Base-by-base conservation (phyloP, 2,113 vertebrate genomes). In the Passerina amoena region DNA sequence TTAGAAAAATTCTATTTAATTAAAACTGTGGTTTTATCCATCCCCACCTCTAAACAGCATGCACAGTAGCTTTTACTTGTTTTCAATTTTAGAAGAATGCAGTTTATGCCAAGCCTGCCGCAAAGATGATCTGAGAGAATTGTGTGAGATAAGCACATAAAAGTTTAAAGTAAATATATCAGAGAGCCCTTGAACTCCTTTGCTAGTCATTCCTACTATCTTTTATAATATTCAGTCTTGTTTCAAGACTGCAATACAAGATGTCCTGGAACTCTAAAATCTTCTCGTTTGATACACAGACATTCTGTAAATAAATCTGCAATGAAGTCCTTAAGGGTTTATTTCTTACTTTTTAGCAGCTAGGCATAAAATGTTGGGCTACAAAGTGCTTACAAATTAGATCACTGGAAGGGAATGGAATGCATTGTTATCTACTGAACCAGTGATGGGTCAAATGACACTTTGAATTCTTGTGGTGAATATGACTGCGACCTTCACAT, bases 341-440 rank as follows among this genome's bases (percentile, higher is more conserved):
- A 96, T 97, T 97, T 98, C 95, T 94, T 97, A 94, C 92, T 97
- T 97, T 96, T 96, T 94, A 85, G 82, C 84, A 97, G 96, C 56
- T 85, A 95, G 86, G 80, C 75, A 97, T 97, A 97, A 98, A 98
- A 97, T 94, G 89, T 91, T 92, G 92, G 61, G 76, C 93, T 88
- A 96, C 98, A 98, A 98, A 98, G 97, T 91, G 92, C 92, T 98
- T 97, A 90, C 90, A 97, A 97, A 97, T 95, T 96, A 97, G 94
- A 97, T 98, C 97, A 97, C 93, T 95, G 94, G 79, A 94, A 97
- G 90, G 77, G 83, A 96, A 96, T 93, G 95, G 95, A 98, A 96
- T 12, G 59, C 78, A 94, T 96, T 97, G 97, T 98, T 98, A 97
- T 97, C 98, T 97, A 92, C 91, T 96, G 95, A 98, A 96, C 77